Evolutionary conservation across 2,113 vertebrate species (phyloP).

Genomic region (Petroica traversi): DNA sequence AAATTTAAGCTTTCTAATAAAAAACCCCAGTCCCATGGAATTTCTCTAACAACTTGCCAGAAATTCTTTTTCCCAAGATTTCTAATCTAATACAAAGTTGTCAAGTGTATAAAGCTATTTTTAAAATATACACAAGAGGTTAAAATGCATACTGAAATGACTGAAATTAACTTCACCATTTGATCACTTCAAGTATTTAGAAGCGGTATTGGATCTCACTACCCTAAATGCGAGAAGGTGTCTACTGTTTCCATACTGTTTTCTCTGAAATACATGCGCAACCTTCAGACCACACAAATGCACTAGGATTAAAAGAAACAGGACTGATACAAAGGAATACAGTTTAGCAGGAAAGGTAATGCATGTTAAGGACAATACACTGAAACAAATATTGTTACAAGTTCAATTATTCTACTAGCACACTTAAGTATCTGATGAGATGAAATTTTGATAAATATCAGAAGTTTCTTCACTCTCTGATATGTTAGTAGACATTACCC

Average conservation of each 20-base stretch:
- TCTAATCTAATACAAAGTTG: background rate
- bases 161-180: background rate
- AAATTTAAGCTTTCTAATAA: background rate
- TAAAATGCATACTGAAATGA: background rate
- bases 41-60: background rate
- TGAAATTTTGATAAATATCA: background rate
- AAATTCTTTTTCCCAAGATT: background rate
- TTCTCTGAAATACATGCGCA: background rate
- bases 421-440: background rate
- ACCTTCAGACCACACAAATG: background rate
- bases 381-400: background rate
- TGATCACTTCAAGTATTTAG: background rate
- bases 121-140: background rate
- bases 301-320: background rate
- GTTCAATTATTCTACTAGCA: background rate
- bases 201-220: background rate
- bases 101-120: background rate
- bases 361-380: background rate
- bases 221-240: background rate
- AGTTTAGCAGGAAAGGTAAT: background rate
- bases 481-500: background rate
- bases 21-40: background rate
- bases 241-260: background rate
- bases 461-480: background rate
- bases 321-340: background rate